Percentiles rank a stretch among this genome's conserved stretches.
phyloP scores from a whole-genome alignment of 2,888 invertebrate genomes.

The Fissipunctia ypsillon region DNA sequence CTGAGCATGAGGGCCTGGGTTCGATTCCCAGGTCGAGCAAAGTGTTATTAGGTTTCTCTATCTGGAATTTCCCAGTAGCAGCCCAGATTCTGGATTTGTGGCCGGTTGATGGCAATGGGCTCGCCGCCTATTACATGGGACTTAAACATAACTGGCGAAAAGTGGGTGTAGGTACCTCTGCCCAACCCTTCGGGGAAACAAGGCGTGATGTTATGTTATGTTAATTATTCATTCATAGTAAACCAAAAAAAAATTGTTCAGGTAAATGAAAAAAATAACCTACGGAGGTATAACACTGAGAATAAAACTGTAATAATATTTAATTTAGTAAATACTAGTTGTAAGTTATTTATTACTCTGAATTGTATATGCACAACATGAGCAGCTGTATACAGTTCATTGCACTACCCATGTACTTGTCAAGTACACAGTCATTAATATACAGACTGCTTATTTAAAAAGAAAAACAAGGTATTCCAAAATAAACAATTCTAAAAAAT shows the following conservation, averaged over 20 bases:
- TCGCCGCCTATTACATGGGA: no score
- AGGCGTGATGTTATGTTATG: no score
- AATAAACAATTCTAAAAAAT: slow-evolving; percentile 37
- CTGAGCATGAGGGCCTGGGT: no score
- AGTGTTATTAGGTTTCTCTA: no score
- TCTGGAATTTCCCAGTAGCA: no score
- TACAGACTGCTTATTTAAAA: neutral
- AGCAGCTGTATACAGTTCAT: slow-evolving; percentile 54
- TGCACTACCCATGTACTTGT: slow-evolving; percentile 20
- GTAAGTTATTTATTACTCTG: slow-evolving; percentile 37
- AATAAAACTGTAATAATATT: slow-evolving; percentile 19
- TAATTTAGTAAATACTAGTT: slow-evolving; percentile 12
- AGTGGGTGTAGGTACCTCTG: no score
- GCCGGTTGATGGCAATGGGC: no score
- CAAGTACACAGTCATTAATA: slow-evolving; percentile 21
- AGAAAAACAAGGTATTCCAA: neutral
- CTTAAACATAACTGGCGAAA: no score
- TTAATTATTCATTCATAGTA: no score
- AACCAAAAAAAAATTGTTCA: neutral
- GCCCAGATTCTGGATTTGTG: no score
- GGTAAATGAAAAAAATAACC: neutral
- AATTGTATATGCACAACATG: slow-evolving; percentile 13
- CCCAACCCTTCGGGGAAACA: no score
- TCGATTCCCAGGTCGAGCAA: no score
- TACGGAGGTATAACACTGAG: neutral